Percentiles rank a stretch among this genome's conserved stretches.
These are phyloP conservation scores for Campopleginae sp. DNA, from an alignment of 2,888 invertebrate species.

Conservation along the genomic window DNA sequence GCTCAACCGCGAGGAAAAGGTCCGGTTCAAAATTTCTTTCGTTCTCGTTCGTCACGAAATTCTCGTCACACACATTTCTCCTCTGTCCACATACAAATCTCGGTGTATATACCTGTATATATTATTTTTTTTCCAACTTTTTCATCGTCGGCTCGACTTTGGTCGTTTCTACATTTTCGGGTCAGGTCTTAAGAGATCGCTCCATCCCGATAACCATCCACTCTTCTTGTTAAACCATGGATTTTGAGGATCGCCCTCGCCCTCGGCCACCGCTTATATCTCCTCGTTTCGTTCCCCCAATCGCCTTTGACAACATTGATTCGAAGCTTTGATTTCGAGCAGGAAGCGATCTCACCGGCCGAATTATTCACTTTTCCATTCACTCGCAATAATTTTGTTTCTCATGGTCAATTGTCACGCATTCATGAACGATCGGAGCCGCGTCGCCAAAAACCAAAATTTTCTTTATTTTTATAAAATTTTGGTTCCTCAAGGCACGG, in stretches of 20 bases:
- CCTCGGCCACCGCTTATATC: conserved; percentile 33
- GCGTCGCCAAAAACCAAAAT: not conserved
- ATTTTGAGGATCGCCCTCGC: conserved; percentile 43
- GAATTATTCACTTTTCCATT: not conserved
- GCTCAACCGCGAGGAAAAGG: not conserved
- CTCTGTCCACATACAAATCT: not conserved
- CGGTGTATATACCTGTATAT: not conserved
- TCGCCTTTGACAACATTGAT: conserved; percentile 41
- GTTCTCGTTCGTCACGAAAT: conserved; percentile 2
- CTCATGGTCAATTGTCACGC: not conserved
- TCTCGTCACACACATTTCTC: not conserved
- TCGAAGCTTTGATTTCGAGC: conserved; percentile 41
- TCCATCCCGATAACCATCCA: conserved; percentile 55
- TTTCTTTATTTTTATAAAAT: not conserved
- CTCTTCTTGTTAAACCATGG: conserved; percentile 55
- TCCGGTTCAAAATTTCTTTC: conserved; percentile 37
- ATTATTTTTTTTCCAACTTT: not conserved
- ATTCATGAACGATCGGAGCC: too few relatives aligned
- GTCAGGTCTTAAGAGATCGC: conserved; percentile 58
- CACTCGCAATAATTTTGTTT: not conserved
- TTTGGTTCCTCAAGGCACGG: not conserved
- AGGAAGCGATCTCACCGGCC: not conserved
- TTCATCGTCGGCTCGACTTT: not conserved
- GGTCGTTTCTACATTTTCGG: conserved; percentile 52
- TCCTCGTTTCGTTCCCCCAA: conserved; percentile 45